Percentiles rank a stretch among this genome's conserved stretches.
Conservation (phyloP, 2,113 vertebrate genomes). For the Lasiurus cinereus region DNA sequence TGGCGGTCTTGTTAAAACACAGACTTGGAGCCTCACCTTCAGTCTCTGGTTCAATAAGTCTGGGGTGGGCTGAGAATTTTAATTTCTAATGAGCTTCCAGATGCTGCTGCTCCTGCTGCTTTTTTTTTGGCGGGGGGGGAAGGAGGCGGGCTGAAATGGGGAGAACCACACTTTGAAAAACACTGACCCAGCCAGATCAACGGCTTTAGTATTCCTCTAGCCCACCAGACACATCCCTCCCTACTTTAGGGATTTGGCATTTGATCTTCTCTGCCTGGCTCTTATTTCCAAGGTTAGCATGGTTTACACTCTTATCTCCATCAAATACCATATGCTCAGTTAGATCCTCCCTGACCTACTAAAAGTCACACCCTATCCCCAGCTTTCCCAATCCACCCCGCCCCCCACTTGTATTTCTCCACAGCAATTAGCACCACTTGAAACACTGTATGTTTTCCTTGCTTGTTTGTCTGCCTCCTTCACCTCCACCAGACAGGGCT, state of each 20-base stretch:
- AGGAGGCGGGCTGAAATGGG: neutral
- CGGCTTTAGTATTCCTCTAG: neutral
- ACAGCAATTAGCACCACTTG: neutral
- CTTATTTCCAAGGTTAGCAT: neutral
- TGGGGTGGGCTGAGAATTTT: constrained; percentile 18
- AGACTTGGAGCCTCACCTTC: neutral
- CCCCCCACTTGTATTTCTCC: neutral
- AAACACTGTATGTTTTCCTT: neutral
- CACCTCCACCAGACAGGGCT: neutral
- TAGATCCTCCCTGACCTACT: neutral
- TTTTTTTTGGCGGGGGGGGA: neutral
- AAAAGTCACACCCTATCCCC: neutral
- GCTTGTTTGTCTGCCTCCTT: neutral
- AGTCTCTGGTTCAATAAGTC: neutral
- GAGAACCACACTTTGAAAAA: constrained; percentile 31
- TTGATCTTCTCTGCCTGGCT: neutral
- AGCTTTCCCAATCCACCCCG: neutral
- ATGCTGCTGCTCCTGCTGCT: neutral
- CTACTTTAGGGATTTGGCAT: neutral
- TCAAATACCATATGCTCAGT: neutral
- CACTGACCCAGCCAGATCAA: neutral
- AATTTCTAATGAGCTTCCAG: neutral
- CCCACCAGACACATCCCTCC: neutral
- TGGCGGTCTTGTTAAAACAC: neutral
- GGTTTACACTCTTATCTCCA: neutral